Percentiles rank a stretch among this genome's conserved stretches.
These are phyloP conservation scores for Amphiprion ocellaris DNA, from an alignment of 2,113 vertebrate species.

Conservation along the genomic window DNA sequence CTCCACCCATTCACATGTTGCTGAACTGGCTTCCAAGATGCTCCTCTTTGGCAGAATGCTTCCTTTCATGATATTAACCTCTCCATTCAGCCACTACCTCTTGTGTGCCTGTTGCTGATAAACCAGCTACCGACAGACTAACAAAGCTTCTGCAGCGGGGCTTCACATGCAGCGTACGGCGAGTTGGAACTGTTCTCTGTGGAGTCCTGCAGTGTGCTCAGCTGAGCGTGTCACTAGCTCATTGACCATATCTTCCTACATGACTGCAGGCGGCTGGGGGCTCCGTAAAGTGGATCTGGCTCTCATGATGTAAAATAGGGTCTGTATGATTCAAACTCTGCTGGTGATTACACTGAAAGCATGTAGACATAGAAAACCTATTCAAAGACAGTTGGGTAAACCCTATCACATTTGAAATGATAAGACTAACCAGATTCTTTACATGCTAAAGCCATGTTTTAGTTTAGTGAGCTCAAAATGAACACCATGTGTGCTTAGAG, in stretches of 20 bases:
- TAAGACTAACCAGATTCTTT: not conserved
- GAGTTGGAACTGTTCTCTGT: not conserved
- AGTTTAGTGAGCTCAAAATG: not conserved
- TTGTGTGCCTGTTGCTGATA: constrained; percentile 24
- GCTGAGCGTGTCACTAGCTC: constrained; percentile 32
- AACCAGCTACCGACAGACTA: not conserved
- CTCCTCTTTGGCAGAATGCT: not conserved
- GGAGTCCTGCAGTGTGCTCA: constrained; percentile 26
- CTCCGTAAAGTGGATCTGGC: constrained; percentile 10
- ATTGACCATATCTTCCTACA: constrained; percentile 25
- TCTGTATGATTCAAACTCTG: constrained; percentile 1
- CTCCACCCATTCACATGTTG: constrained; percentile 7
- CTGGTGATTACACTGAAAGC: not conserved
- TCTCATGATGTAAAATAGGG: not conserved
- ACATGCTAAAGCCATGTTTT: not conserved
- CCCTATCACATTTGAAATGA: not conserved
- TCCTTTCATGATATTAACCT: constrained; percentile 27
- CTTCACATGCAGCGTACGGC: not conserved
- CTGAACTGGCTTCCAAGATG: not conserved
- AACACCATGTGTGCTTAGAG: not conserved
- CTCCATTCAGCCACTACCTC: constrained; percentile 3
- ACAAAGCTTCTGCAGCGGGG: not conserved
- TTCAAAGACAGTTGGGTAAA: not conserved
- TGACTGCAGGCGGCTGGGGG: constrained; percentile 1
- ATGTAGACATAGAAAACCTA: not conserved